A percentile compares a stretch with the other conserved stretches of the same genome.
Conservation (phyloP, 1,140 invertebrate genomes). For the Asobara japonica region DNA sequence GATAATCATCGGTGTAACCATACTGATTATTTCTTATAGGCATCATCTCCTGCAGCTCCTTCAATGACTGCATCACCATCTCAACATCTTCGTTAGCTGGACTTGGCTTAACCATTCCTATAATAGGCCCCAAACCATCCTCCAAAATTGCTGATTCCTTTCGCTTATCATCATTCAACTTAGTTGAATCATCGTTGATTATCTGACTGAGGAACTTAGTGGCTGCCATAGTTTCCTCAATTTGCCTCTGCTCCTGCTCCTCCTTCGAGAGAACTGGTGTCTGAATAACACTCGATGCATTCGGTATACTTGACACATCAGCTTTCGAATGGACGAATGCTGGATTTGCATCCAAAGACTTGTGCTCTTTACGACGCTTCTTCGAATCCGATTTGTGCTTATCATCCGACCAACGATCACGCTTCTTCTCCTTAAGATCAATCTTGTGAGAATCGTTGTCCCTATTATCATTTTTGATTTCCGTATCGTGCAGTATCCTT, state of each 20-base stretch:
- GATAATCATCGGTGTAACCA: constrained; percentile 54
- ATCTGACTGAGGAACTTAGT: constrained; percentile 66
- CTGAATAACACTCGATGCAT: constrained; percentile 24
- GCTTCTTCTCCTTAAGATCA: constrained; percentile 52
- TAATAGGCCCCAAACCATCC: constrained; percentile 43
- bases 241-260: constrained; percentile 59
- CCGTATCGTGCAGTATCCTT: constrained; percentile 43
- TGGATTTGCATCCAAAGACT: constrained; percentile 40
- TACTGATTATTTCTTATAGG: constrained; percentile 50
- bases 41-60: constrained; percentile 55
- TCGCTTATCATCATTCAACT: constrained; percentile 40
- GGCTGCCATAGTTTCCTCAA: constrained; percentile 64
- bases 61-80: constrained; percentile 59
- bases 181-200: constrained; percentile 57
- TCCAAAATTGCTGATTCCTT: constrained; percentile 44
- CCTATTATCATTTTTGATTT: constrained; percentile 42
- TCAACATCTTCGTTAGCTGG: constrained; percentile 59
- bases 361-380: constrained; percentile 51
- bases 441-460: constrained; percentile 39
- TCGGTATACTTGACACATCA: constrained; percentile 32
- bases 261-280: constrained; percentile 46
- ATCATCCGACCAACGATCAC: constrained; percentile 50
- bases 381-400: constrained; percentile 53
- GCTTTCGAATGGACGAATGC: constrained; percentile 33
- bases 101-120: constrained; percentile 41